These are phyloP conservation scores for Reticulitermes speratus DNA, from an alignment of 1,140 invertebrate species.

Conservation along the genomic window DNA sequence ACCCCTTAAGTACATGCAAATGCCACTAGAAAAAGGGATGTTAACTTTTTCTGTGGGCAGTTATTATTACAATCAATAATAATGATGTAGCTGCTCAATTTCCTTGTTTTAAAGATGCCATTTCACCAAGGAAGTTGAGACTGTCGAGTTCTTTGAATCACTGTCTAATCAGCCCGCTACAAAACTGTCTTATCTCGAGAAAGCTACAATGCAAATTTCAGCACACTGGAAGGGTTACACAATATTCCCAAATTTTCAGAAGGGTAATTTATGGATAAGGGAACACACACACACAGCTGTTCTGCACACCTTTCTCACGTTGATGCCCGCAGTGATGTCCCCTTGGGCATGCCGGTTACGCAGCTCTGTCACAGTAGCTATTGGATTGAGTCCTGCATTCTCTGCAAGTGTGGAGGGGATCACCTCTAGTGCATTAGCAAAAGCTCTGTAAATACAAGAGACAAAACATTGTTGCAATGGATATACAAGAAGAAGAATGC, in stretches of 20 bases:
- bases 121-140: no score
- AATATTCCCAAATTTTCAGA: not conserved
- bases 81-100: no score
- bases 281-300: not conserved
- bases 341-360: conserved; percentile 89
- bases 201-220: not conserved
- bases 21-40: no score
- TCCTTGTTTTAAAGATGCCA: no score
- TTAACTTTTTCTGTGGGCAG: no score
- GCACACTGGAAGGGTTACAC: conserved; percentile 21
- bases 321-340: conserved; percentile 86
- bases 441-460: conserved; percentile 63
- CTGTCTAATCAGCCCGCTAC: no score
- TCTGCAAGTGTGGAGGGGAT: conserved; percentile 98
- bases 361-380: conserved; percentile 95
- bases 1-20: no score
- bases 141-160: no score
- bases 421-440: conserved; percentile 94
- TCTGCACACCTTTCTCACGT: conserved; percentile 74
- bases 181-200: no score
- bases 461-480: not conserved
- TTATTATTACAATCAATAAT: no score
- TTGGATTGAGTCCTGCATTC: conserved; percentile 98
- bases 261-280: not conserved
- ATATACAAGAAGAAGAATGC: no score